Base-by-base conservation (phyloP, 2,888 invertebrate genomes). In the Busseola fusca region DNA sequence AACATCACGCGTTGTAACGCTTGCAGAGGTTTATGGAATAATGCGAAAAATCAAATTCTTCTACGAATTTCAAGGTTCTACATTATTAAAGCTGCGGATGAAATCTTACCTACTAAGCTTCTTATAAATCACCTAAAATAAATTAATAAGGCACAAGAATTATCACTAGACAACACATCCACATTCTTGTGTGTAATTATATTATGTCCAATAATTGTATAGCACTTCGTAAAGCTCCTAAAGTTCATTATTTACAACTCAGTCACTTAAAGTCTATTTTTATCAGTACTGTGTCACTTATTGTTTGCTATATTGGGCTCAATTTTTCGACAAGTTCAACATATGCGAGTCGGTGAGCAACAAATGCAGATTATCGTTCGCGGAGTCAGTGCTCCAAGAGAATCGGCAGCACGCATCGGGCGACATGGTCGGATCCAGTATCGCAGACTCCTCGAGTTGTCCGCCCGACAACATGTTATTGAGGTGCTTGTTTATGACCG, bases 141-240 rank as follows among this genome's bases (percentile, higher is more conserved):
- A 95, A 94, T 95, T 95, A 95, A 94, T 95, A 95, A 95, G 95
- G 95, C 95, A 95, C 95, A 92, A 94, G 91, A 93, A 92, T 93
- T 95, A 95, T 95, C 95, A 95, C 95, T 95, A 95, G 90, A 93
- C 89, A 91, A 92, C 92, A 94, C 92, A 92, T 91, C 86, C 90
- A 91, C 87, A 87, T 90, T 90, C 86, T 90, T 90, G 90, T 90
- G 91, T 92, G 86, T 90, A 91, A 90, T 87, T 87, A 89, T 86
- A 90, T 90, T 89, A 91, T 88, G 93, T 93, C 91, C 91, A 88
- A 88, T 88, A 88, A 87, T 89, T 87, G 87, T 90, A 91, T 88
- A 93, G 89, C 91, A 93, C 91, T 91, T 90, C 85, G 86, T 91
- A 92, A 91, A 92, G 91, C 90, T 92, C 90, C 85, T 88, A 87